phyloP scores from a whole-genome alignment of 2,797 vertebrate genomes.

The Forpus xanthops region DNA sequence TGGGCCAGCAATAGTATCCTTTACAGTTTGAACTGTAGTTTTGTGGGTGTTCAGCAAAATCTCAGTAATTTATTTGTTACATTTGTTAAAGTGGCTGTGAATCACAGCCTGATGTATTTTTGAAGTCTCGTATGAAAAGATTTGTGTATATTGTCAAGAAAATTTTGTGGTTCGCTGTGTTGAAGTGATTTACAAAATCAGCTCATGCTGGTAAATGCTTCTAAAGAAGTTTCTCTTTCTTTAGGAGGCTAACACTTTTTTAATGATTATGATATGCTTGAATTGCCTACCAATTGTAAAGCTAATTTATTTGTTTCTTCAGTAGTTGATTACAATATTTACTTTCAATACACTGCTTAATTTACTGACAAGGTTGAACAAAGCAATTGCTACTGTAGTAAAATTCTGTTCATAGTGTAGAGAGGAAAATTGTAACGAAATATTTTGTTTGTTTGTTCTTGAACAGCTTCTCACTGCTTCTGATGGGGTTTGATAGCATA shows the following conservation, averaged over 20 bases:
- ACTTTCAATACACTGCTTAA: background rate
- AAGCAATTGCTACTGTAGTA: background rate
- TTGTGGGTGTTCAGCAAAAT: background rate
- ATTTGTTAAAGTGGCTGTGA: background rate
- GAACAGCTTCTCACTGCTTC: background rate
- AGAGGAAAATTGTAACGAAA: background rate
- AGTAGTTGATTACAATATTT: background rate
- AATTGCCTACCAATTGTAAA: background rate
- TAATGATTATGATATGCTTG: background rate
- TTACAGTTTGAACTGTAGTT: constrained; percentile 1
- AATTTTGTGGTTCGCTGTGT: background rate
- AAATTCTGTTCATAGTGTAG: background rate
- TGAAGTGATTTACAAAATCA: background rate
- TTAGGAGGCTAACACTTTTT: background rate
- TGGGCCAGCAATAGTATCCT: constrained; percentile 99
- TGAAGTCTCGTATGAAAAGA: background rate
- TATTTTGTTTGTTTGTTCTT: background rate
- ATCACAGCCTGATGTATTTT: background rate
- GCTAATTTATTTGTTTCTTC: background rate
- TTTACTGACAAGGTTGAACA: background rate
- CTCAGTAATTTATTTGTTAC: accelerated
- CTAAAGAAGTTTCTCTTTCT: background rate
- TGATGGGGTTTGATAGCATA: background rate
- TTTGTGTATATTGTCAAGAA: background rate
- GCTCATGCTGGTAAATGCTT: background rate